A percentile compares a stretch with the other conserved stretches of the same genome.
Evolutionary conservation across 1,140 invertebrate genomes (phyloP).

Genomic region (Holotrichia oblita): DNA sequence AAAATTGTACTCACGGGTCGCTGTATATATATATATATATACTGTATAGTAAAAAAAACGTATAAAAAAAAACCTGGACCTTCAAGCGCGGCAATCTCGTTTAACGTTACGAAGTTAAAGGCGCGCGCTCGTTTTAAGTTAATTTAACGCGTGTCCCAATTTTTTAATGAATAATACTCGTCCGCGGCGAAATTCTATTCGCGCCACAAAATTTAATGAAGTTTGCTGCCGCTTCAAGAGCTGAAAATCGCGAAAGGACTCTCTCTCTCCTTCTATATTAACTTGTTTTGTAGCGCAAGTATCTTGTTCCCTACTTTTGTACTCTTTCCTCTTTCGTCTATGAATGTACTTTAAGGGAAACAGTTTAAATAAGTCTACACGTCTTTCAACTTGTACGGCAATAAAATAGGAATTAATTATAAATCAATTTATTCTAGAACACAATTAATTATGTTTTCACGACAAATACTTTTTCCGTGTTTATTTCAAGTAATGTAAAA

Average conservation of each 20-base stretch:
- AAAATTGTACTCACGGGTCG: not conserved
- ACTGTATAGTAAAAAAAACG: not conserved
- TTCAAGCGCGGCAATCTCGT: constrained; percentile 5
- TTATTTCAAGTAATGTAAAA: no score
- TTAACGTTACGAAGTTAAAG: not conserved
- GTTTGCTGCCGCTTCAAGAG: not conserved
- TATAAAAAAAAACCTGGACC: not conserved
- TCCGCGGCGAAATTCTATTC: constrained; percentile 11
- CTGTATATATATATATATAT: no score
- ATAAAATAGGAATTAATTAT: no score
- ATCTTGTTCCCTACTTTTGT: not conserved
- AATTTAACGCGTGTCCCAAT: constrained; percentile 1
- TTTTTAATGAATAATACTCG: constrained; percentile 14
- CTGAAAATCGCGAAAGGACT: not conserved
- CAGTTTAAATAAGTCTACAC: no score
- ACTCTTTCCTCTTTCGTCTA: no score
- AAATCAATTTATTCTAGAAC: no score
- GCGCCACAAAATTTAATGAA: constrained; percentile 12
- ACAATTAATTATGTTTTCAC: no score
- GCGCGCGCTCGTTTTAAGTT: constrained; percentile 11
- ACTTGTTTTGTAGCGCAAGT: not conserved
- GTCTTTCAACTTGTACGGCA: no score
- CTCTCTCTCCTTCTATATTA: not conserved
- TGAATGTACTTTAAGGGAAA: no score
- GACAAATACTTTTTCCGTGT: no score